Percentiles rank a stretch among this genome's conserved stretches.
Evolutionary conservation across 1,140 invertebrate genomes (phyloP).

Genomic region (Aphis gossypii): DNA sequence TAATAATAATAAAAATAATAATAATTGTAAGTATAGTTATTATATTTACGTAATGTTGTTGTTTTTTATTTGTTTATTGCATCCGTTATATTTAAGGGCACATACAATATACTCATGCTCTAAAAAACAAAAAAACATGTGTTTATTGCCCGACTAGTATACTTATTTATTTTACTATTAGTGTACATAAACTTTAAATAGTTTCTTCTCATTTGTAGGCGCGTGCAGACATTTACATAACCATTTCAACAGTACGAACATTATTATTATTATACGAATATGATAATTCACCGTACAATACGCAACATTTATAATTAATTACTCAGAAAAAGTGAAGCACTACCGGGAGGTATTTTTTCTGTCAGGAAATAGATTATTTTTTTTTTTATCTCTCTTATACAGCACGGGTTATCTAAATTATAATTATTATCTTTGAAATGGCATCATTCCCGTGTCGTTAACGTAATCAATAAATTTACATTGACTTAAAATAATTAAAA

Average conservation of each 20-base stretch:
- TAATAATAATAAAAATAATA: conserved; percentile 8
- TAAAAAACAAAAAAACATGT: neutral
- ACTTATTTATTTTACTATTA: neutral
- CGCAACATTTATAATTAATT: neutral
- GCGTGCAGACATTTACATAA: neutral
- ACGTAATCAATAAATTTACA: neutral
- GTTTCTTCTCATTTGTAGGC: neutral
- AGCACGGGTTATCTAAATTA: neutral
- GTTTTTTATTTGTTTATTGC: neutral
- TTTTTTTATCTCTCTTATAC: neutral
- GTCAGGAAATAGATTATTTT: neutral
- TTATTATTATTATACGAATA: no score
- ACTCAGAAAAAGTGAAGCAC: neutral
- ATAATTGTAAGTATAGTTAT: neutral
- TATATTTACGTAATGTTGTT: neutral
- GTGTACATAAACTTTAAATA: neutral
- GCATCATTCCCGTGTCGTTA: neutral
- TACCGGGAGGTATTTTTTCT: neutral
- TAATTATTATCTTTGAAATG: neutral
- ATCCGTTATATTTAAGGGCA: neutral
- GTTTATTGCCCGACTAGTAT: neutral
- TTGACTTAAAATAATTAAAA: no score
- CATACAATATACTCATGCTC: neutral
- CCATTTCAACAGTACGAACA: neutral
- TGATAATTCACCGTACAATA: neutral